These are phyloP conservation scores for Drosophila subobscura DNA, from an alignment of 1,140 invertebrate genomes.

Conservation along the genomic window DNA sequence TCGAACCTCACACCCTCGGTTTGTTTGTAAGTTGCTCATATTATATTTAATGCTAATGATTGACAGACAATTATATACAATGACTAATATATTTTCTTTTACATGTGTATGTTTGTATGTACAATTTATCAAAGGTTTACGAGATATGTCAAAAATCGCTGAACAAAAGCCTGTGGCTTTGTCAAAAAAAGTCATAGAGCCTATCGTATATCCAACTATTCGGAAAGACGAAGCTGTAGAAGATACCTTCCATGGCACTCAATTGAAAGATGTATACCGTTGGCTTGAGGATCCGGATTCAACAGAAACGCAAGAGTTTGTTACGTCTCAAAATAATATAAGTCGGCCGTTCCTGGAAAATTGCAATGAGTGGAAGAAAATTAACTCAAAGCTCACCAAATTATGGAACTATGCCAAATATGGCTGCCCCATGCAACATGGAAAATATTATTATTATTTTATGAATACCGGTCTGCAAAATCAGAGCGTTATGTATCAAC, in stretches of 20 bases:
- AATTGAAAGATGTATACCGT: conserved; percentile 96
- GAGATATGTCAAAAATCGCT: conserved; percentile 31
- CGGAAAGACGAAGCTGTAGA: conserved; percentile 90
- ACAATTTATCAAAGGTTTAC: conserved; percentile 10
- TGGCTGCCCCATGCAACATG: conserved; percentile 92
- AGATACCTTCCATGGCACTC: conserved; percentile 92
- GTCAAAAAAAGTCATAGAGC: conserved; percentile 18
- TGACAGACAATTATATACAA: no score
- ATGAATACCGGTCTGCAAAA: conserved; percentile 98
- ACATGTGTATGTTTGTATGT: background rate
- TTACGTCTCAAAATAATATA: conserved; percentile 95
- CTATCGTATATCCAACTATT: conserved; percentile 88
- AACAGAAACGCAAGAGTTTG: conserved; percentile 95
- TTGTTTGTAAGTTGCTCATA: no score
- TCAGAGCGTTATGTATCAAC: conserved; percentile 97
- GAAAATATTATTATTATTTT: conserved; percentile 95
- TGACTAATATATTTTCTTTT: background rate
- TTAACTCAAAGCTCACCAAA: conserved; percentile 92
- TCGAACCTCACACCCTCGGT: no score
- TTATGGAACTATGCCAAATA: conserved; percentile 99
- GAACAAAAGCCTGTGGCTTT: background rate
- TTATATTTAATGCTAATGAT: no score
- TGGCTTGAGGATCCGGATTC: conserved; percentile 98
- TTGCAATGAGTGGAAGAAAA: conserved; percentile 89
- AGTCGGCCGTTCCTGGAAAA: conserved; percentile 93